A percentile compares a stretch with the other conserved stretches of the same genome.
Conservation (phyloP, 2,888 invertebrate species). For the Teleogryllus oceanicus region DNA sequence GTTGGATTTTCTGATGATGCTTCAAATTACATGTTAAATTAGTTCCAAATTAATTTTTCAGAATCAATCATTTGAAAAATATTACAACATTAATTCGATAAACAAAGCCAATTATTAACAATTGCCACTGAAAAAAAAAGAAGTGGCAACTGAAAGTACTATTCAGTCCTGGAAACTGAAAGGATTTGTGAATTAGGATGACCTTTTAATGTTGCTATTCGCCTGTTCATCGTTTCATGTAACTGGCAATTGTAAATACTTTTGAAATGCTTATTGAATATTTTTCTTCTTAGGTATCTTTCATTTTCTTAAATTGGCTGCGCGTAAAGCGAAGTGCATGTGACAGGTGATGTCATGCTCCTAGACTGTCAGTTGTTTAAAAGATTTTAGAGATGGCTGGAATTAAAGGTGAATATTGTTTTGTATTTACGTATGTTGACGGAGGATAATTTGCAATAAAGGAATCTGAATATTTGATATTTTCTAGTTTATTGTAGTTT, state of each 20-base stretch:
- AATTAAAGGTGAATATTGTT: conserved; percentile 46
- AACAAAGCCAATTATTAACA: too few relatives aligned
- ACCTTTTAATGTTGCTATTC: too few relatives aligned
- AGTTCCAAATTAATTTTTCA: neutral
- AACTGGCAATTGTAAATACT: neutral
- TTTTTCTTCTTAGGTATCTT: neutral
- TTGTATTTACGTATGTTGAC: neutral
- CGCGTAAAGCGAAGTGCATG: neutral
- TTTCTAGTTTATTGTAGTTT: neutral
- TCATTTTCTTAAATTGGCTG: neutral
- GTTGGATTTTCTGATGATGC: neutral
- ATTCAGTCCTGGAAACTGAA: too few relatives aligned
- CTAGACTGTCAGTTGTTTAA: conserved; percentile 25
- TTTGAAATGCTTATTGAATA: neutral
- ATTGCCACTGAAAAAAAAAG: too few relatives aligned
- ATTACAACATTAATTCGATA: too few relatives aligned
- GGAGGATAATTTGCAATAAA: neutral
- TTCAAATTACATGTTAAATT: neutral
- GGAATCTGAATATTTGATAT: neutral
- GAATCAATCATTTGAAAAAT: neutral
- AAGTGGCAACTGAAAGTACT: too few relatives aligned
- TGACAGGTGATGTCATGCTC: conserved; percentile 24
- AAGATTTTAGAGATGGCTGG: conserved; percentile 44
- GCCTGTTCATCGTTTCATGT: too few relatives aligned
- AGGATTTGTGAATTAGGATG: too few relatives aligned